A percentile compares a stretch with the other conserved stretches of the same genome.
These are phyloP conservation scores for Mastacembelus armatus DNA, from an alignment of 2,797 vertebrate species.

Conservation along the genomic window DNA sequence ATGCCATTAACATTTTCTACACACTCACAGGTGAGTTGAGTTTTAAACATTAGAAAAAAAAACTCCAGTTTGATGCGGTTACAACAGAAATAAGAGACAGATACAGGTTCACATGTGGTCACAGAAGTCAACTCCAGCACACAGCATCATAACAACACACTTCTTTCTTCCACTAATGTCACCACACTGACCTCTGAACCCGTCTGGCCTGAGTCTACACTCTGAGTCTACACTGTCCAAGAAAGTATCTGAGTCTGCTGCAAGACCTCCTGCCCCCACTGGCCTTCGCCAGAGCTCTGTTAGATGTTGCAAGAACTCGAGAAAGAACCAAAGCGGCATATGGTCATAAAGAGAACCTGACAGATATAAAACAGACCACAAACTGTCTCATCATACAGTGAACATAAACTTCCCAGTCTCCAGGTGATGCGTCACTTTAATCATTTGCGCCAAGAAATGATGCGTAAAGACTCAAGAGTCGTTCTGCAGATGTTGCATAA, in stretches of 20 bases:
- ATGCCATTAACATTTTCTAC: too few relatives aligned
- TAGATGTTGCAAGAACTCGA: constrained; percentile 52
- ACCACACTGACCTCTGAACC: constrained; percentile 29
- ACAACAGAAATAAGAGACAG: background rate
- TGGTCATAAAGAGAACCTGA: background rate
- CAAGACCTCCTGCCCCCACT: constrained; percentile 21
- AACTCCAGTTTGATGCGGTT: background rate
- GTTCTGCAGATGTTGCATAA: too few relatives aligned
- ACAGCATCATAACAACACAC: background rate
- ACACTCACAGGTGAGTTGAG: too few relatives aligned
- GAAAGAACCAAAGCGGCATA: constrained; percentile 3
- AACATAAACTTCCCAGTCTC: background rate
- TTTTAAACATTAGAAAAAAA: too few relatives aligned
- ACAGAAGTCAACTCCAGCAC: constrained; percentile 25
- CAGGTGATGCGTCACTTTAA: background rate
- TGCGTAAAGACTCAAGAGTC: too few relatives aligned
- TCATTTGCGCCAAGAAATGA: too few relatives aligned
- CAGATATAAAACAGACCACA: background rate
- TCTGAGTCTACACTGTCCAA: constrained; percentile 10
- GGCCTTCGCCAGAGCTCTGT: constrained; percentile 43
- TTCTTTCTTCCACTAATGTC: constrained; percentile 1
- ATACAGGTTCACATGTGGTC: constrained; percentile 4
- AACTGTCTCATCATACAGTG: background rate
- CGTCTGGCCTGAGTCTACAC: constrained; percentile 5
- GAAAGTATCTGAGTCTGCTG: constrained; percentile 37